Evolutionary conservation across 2,797 vertebrate genomes (phyloP), one percentile per base, ranked within the genome.

Genomic region (Eospalax fontanierii): DNA sequence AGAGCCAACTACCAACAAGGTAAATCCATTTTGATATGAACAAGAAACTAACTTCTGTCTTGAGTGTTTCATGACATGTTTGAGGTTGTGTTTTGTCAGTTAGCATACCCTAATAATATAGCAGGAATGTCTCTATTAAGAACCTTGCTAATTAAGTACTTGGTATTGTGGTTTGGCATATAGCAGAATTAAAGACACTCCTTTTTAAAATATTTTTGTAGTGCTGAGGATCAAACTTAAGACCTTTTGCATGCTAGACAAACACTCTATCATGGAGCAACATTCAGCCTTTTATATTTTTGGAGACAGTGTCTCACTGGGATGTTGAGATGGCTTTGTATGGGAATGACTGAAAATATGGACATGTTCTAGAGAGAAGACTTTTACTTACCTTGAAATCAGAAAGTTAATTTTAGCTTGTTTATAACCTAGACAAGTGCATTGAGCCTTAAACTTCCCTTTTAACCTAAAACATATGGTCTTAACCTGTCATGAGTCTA

Each of bases 171-270:
- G 14, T 84, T 92, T 95, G 30, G 80, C 46, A n/a, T 54, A 40
- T 1, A 70, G 10, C 24, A 84, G 63, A 93, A 85, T 76, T 87
- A 92, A 93, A 89, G 46, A 86, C n/a, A 90, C 12, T 87, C n/a
- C 38, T 66, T 90, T 86, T 75, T 43, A n/a, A 54, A 50, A 54
- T 15, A 59, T 43, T 76, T 75, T 35, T 89, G 30, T 3, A 54
- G 26, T 38, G 24, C 38, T 24, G 24, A 33, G 43, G 75, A 50
- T 89, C 18, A 54, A 54, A 50, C 18, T 4, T n/a, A 54, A 65
- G 61, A 16, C 46, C 30, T 30, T 57, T 22, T 35, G 38, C 7
- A 54, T 33, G 50, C 40, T 16, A 79, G 4, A 0, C 61, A 79
- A 54, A 14, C 6, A 46, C 26, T 26, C n/a, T 15, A 54, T n/a